Percentiles rank a stretch among this genome's conserved stretches.
Evolutionary conservation across 2,888 invertebrate genomes (phyloP).

Genomic region (Drosophila borborema): DNA sequence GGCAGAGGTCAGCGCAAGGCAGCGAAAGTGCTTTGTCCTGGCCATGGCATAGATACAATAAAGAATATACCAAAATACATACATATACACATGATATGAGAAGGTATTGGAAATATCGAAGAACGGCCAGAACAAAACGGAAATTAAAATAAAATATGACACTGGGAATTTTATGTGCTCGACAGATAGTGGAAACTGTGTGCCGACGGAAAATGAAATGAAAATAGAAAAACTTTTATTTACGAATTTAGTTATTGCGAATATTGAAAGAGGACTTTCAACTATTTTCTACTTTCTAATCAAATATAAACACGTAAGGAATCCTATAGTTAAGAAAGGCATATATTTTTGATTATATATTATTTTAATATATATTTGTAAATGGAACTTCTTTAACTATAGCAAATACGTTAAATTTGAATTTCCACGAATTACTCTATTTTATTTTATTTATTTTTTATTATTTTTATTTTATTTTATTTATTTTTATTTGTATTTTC

Average conservation of each 20-base stretch:
- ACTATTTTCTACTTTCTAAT: too few relatives aligned
- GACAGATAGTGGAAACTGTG: neutral
- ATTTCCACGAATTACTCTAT: too few relatives aligned
- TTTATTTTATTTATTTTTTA: too few relatives aligned
- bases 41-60: constrained; percentile 52
- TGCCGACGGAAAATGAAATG: neutral
- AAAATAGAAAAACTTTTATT: neutral
- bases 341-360: too few relatives aligned
- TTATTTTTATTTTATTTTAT: too few relatives aligned
- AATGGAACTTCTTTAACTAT: too few relatives aligned
- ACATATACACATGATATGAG: constrained; percentile 6
- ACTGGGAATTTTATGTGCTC: constrained; percentile 21
- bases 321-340: too few relatives aligned
- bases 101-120: constrained; percentile 27
- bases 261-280: neutral
- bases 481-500: too few relatives aligned
- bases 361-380: too few relatives aligned
- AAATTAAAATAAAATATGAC: constrained; percentile 76
- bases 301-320: neutral
- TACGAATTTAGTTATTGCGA: neutral
- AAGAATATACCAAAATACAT: constrained; percentile 9
- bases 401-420: too few relatives aligned
- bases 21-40: constrained; percentile 72
- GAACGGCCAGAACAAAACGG: constrained; percentile 56
- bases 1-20: constrained; percentile 15